A percentile compares a stretch with the other conserved stretches of the same genome.
These are phyloP conservation scores for Forbesichthys papilliferus DNA, from an alignment of 2,113 vertebrate species.

Conservation along the genomic window DNA sequence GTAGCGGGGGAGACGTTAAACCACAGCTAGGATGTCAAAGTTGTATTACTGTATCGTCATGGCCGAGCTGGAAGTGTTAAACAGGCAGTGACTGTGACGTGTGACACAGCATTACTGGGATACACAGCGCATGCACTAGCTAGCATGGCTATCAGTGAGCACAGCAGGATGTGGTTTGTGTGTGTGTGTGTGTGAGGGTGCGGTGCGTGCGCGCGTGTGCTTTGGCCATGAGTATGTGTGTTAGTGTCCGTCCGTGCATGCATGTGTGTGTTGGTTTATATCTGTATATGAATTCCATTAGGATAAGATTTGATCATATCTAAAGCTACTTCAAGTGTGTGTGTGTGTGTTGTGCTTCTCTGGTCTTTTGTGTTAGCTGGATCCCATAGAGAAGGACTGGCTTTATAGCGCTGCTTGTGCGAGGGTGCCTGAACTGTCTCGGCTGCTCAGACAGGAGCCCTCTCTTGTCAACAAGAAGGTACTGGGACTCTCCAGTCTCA, in stretches of 20 bases:
- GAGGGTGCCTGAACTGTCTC: conserved; percentile 69
- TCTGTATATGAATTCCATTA: neutral
- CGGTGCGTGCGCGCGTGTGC: conserved; percentile 6
- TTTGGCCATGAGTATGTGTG: neutral
- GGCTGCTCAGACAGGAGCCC: conserved; percentile 78
- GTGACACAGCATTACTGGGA: conserved; percentile 41
- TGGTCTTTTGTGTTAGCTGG: conserved; percentile 63
- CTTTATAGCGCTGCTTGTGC: conserved; percentile 79
- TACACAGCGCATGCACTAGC: conserved; percentile 55
- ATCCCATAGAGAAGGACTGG: conserved; percentile 81
- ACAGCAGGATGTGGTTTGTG: conserved; percentile 49
- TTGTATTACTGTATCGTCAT: neutral
- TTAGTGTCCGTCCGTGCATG: neutral
- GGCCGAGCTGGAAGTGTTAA: conserved; percentile 2
- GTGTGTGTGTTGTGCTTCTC: neutral
- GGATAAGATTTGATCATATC: neutral
- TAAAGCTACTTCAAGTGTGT: neutral
- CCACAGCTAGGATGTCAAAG: neutral
- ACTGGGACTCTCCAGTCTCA: neutral
- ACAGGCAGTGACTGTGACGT: neutral
- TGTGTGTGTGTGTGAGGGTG: neutral
- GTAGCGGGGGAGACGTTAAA: no score
- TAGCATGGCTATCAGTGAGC: conserved; percentile 35
- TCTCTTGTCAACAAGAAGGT: conserved; percentile 81
- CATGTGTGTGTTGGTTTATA: conserved; percentile 8